These are phyloP conservation scores for Megalops cyprinoides DNA, from an alignment of 2,797 vertebrate species.

Conservation along the genomic window DNA sequence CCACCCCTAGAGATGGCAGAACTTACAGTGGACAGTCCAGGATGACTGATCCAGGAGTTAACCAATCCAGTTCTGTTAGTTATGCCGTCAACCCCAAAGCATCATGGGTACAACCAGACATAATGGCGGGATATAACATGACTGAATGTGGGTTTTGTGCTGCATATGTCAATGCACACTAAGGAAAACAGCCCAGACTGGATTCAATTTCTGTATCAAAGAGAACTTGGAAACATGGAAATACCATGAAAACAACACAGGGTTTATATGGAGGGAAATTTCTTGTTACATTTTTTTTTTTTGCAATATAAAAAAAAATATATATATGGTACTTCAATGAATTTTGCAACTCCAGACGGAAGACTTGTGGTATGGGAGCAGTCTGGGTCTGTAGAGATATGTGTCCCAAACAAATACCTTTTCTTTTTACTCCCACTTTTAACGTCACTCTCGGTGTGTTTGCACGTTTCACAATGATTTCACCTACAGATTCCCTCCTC, in stretches of 20 bases:
- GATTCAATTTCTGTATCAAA: conserved; percentile 54
- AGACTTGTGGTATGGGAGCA: conserved; percentile 58
- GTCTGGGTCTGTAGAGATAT: conserved; percentile 46
- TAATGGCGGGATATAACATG: conserved; percentile 32
- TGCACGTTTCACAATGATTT: conserved; percentile 28
- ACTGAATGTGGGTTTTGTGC: conserved; percentile 32
- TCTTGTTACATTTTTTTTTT: conserved; percentile 45
- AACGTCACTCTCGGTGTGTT: conserved; percentile 31
- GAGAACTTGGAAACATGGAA: conserved; percentile 34
- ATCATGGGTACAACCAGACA: conserved; percentile 40
- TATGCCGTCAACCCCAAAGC: conserved; percentile 19
- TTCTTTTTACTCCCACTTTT: conserved; percentile 30
- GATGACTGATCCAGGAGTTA: conserved; percentile 43
- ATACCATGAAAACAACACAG: conserved; percentile 68
- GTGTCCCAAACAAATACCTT: too few relatives aligned
- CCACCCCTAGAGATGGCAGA: conserved; percentile 55
- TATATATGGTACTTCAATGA: conserved; percentile 74
- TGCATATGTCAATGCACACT: conserved; percentile 47
- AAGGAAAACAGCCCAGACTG: conserved; percentile 51
- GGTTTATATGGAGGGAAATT: conserved; percentile 68
- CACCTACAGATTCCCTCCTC: conserved; percentile 1
- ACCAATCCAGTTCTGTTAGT: conserved; percentile 55
- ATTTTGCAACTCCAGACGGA: conserved; percentile 56
- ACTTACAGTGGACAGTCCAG: conserved; percentile 50
- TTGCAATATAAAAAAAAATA: conserved; percentile 74